Conservation (phyloP, 2,797 vertebrate genomes). For the Chaetophractus vellerosus region DNA sequence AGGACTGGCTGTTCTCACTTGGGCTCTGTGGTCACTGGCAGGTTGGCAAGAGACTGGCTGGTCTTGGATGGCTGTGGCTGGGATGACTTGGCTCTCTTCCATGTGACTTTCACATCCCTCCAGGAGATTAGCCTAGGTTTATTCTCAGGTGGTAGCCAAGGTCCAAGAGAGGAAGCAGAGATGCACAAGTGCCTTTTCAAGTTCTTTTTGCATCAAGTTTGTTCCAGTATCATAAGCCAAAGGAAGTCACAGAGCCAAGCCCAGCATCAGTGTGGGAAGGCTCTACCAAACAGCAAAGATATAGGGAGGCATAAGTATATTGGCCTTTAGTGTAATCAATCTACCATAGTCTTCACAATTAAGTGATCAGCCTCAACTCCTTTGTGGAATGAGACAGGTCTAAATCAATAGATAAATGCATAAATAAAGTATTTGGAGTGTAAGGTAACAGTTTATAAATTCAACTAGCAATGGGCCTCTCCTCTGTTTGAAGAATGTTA, state of each 20-base stretch:
- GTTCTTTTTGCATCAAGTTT: neutral
- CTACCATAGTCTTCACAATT: neutral
- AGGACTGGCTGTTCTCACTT: neutral
- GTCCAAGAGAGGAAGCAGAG: neutral
- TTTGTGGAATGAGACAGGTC: neutral
- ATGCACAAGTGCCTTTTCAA: neutral
- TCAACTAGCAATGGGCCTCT: neutral
- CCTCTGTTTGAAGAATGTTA: neutral
- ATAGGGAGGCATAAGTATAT: neutral
- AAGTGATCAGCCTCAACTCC: conserved; percentile 5
- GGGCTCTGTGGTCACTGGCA: neutral
- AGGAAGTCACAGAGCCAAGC: neutral
- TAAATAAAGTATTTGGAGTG: neutral
- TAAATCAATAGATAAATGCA: conserved; percentile 26
- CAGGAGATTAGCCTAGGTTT: neutral
- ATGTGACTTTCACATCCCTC: neutral
- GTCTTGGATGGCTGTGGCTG: neutral
- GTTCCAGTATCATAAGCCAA: neutral
- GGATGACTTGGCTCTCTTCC: neutral
- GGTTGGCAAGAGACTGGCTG: neutral
- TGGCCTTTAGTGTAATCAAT: neutral
- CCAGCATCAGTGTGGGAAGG: neutral
- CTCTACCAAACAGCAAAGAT: neutral
- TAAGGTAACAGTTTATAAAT: neutral
- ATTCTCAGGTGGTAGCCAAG: neutral